Percentiles rank a stretch among this genome's conserved stretches.
Evolutionary conservation across 2,888 invertebrate genomes (phyloP).

Genomic region (Spisula subtruncata): DNA sequence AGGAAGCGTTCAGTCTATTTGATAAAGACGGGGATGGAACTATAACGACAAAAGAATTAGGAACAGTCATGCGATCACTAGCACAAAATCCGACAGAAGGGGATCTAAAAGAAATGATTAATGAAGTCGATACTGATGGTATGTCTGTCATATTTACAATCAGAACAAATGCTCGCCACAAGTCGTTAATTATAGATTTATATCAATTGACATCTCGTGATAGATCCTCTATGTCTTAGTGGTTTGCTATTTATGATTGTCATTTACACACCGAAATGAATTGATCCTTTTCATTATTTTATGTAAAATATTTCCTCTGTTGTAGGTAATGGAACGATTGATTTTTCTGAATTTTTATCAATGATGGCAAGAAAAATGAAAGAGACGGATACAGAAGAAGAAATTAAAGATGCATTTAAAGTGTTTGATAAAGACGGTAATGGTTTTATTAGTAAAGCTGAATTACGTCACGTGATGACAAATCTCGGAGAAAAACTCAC

Average conservation of each 20-base stretch:
- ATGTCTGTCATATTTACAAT: too few species aligned
- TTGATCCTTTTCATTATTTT: too few species aligned
- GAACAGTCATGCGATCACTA: not conserved
- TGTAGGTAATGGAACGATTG: not conserved
- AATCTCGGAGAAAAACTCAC: too few species aligned
- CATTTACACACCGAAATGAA: too few species aligned
- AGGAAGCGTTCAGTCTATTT: not conserved
- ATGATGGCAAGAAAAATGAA: not conserved
- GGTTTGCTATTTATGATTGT: too few species aligned
- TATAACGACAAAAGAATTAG: not conserved
- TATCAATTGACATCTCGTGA: too few species aligned
- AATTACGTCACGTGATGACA: too few species aligned
- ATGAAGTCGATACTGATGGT: not conserved
- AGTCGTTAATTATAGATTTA: too few species aligned
- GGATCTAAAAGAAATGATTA: not conserved
- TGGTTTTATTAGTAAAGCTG: too few species aligned
- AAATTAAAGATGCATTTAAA: not conserved
- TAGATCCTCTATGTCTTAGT: too few species aligned
- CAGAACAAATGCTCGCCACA: too few species aligned
- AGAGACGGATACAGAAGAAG: not conserved
- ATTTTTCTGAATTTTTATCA: not conserved
- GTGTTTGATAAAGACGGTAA: constrained; percentile 2
- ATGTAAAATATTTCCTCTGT: not conserved
- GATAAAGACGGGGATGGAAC: not conserved
- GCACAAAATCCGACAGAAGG: not conserved